Base-by-base conservation (phyloP, 2,113 vertebrate genomes). In the Phasianus colchicus region DNA sequence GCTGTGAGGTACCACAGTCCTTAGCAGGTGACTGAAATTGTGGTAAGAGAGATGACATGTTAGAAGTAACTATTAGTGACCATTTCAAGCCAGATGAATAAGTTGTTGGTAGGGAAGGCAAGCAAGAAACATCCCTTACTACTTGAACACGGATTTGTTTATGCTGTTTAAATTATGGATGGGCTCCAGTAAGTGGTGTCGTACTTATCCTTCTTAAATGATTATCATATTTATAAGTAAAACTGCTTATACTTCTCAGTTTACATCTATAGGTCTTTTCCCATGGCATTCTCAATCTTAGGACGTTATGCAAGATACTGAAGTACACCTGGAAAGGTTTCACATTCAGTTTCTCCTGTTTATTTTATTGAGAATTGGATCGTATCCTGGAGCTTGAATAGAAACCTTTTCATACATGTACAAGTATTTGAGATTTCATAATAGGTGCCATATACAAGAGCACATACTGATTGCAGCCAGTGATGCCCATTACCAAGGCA, bases 311-410 rank as follows among this genome's bases (percentile, higher is more conserved):
- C 50, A 91, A 94, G 77, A 9, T 7, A 3, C 57, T 58, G 11
- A 89, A 92, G 77, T 42, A 55, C 30, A 11, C 54, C 93, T 83
- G 73, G 65, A 91, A 94, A 75, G 48, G 76, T 83, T 93, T 93
- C 24, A 0, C 2, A 2, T n/a, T 64, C 29, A 7, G 19, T 82
- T 79, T 73, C 81, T 87, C 78, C 64, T 71, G 9, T 52, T 71
- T 25, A 38, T 50, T 47, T 21, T 20, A 4, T 15, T 60, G 72
- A 87, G 66, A 74, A 24, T 63, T 34, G 61, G 45, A 36, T 16
- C 38, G 47, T 76, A n/a, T 22, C 61, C 52, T 72, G n/a, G 30
- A 45, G 55, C 57, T 82, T 63, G 24, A 78, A 34, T 45, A 45
- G 9, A 69, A 42, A 36, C 36, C 19, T 85, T 76, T 67, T 70